Evolutionary conservation across 2,113 vertebrate genomes (phyloP), one percentile per base, ranked within the genome.

Genomic region (Brachyhypopomus gauderio): DNA sequence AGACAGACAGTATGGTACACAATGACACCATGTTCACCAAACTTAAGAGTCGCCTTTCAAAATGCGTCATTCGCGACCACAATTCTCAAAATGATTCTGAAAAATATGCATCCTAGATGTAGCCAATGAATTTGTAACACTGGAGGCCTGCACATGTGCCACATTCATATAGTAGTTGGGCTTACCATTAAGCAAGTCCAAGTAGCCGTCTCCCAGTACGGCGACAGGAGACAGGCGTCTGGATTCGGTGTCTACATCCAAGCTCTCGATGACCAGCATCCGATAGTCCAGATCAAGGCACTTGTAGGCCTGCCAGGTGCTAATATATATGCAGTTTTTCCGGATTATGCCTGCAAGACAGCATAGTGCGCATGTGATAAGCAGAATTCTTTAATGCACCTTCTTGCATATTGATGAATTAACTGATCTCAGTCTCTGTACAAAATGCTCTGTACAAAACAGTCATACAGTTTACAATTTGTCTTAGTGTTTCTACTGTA

Each of bases 141-240:
- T 52, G 45, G 45, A 52, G 45, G 30, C 30, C 45, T 14, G 2
- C 45, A 52, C 9, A 3, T 52, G 45, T 52, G 9, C 2, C 45
- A 14, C 14, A 52, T 52, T 14, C 2, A 52, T 12, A 11, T 52
- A 52, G 45, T 52, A 52, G 1, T 52, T 52, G 27, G 11, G 66
- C 89, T 0, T 87, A 96, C 95, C 96, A 59, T 96, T 97, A 81
- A 97, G 89, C 63, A 97, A 93, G 82, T 97, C 96, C 78, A 96
- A 66, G 4, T 89, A 96, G 52, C 92, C 89, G 45, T 80, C 83
- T 66, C 92, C 91, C 63, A 95, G 75, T 63, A 97, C 69, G 5
- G 95, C 95, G 36, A 97, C 93, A 0, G 96, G 96, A 4, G 95
- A 96, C 70, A 97, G 90, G 36, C 95, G 93, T 3, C 96, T 88